Percentiles rank a stretch among this genome's conserved stretches.
Evolutionary conservation across 2,113 vertebrate genomes (phyloP).

Genomic region (Rana temporaria): DNA sequence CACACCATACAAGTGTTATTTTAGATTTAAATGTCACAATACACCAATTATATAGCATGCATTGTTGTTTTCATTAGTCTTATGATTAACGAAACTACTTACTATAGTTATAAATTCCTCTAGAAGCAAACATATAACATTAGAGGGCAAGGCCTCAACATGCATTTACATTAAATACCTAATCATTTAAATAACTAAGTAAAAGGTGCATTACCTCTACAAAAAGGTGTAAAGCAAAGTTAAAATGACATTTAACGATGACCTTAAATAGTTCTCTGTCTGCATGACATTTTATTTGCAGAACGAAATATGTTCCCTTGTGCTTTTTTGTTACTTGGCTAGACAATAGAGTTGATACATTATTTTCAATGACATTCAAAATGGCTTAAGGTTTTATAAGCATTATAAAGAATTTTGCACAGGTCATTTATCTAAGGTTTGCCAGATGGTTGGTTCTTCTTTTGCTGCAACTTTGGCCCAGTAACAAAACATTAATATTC

Average conservation of each 20-base stretch:
- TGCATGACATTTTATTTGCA: slow-evolving; percentile 48
- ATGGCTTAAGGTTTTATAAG: slow-evolving; percentile 14
- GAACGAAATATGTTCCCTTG: slow-evolving; percentile 26
- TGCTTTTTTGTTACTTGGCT: slow-evolving; percentile 22
- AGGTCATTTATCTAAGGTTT: slow-evolving; percentile 26
- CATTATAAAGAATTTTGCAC: slow-evolving; percentile 2
- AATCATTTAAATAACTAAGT: slow-evolving; percentile 7
- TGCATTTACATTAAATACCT: slow-evolving; percentile 6
- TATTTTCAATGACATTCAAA: slow-evolving; percentile 32
- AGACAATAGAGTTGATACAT: slow-evolving; percentile 28
- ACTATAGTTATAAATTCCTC: neutral
- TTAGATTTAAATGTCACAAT: slow-evolving; percentile 8
- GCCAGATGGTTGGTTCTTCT: neutral
- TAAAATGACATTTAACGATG: slow-evolving; percentile 48
- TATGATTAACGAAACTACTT: slow-evolving; percentile 12
- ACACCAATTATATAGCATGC: neutral
- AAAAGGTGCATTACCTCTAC: slow-evolving; percentile 1
- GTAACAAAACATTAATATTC: neutral
- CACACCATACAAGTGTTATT: neutral
- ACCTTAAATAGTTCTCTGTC: slow-evolving; percentile 33
- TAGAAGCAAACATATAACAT: neutral
- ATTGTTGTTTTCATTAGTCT: neutral
- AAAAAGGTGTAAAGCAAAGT: neutral
- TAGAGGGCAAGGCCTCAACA: slow-evolving; percentile 17
- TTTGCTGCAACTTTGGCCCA: neutral